phyloP scores from a whole-genome alignment of 53 echinoderm and acorn worm genomes.

The Apostichopus leukothele region DNA sequence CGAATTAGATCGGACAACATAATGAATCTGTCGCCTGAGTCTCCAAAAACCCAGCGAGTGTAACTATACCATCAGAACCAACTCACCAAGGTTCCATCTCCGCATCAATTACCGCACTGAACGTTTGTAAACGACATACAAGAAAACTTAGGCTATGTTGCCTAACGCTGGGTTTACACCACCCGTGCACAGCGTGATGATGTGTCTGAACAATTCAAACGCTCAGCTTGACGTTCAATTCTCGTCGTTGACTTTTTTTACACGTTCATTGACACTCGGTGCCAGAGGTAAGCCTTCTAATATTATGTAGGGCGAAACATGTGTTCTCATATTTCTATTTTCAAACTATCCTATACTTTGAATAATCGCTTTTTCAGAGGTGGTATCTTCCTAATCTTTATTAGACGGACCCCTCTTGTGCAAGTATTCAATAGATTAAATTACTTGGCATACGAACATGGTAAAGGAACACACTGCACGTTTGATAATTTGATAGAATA shows the following conservation, averaged over 20 bases:
- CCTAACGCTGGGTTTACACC: constrained; percentile 30
- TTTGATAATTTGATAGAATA: background rate
- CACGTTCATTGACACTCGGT: constrained; percentile 39
- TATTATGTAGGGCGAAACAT: constrained; percentile 17
- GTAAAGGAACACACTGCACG: background rate
- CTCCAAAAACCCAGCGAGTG: constrained; percentile 30
- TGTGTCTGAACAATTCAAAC: constrained; percentile 17
- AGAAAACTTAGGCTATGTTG: constrained; percentile 26
- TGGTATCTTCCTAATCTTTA: background rate
- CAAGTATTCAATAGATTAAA: background rate
- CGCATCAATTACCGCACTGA: background rate
- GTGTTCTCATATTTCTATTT: constrained; percentile 22
- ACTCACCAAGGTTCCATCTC: constrained; percentile 32
- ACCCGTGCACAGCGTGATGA: constrained; percentile 22
- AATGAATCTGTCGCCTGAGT: constrained; percentile 35
- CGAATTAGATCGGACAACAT: constrained; percentile 28
- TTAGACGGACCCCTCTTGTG: constrained; percentile 27
- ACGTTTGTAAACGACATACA: background rate
- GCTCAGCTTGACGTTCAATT: constrained; percentile 28
- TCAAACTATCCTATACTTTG: background rate
- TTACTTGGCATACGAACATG: background rate
- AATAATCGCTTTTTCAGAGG: constrained; percentile 42
- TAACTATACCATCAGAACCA: background rate
- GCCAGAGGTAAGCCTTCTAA: background rate
- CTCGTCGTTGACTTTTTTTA: constrained; percentile 15